phyloP scores from a whole-genome alignment of 2,113 vertebrate genomes.

The Leptobrachium ailaonicum region DNA sequence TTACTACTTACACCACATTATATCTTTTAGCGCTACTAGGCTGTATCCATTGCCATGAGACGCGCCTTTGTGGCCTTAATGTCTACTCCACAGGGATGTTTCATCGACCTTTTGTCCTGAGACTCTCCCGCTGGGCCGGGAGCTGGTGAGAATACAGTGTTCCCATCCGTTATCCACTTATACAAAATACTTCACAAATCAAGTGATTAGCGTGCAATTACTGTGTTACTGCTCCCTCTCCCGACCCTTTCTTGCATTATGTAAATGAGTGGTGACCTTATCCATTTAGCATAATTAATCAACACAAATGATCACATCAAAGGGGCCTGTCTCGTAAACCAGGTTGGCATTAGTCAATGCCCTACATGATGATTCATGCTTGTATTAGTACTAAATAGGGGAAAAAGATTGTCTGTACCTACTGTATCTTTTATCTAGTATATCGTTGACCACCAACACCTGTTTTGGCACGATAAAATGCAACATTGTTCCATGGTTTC shows the following conservation, averaged over 20 bases:
- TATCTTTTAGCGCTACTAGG: background rate
- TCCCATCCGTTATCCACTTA: conserved; percentile 26
- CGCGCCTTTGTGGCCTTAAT: background rate
- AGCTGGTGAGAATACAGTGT: background rate
- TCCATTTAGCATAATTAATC: conserved; percentile 61
- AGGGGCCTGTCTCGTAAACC: conserved; percentile 52
- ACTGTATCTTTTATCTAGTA: background rate
- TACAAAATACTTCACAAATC: conserved; percentile 48
- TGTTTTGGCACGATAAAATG: background rate
- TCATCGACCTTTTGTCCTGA: background rate
- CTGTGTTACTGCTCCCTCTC: conserved; percentile 43
- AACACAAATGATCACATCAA: conserved; percentile 53
- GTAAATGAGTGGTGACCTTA: conserved; percentile 59
- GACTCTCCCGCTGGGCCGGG: background rate
- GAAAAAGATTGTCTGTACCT: background rate
- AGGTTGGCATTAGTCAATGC: conserved; percentile 55
- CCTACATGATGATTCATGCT: conserved; percentile 30
- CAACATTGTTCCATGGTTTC: too few relatives aligned
- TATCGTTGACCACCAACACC: background rate
- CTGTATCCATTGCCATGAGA: background rate
- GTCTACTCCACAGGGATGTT: background rate
- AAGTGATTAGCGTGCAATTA: conserved; percentile 47
- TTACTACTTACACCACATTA: background rate
- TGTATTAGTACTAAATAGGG: background rate
- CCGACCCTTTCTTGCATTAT: conserved; percentile 54